Evolutionary conservation across 2,797 vertebrate species (phyloP).

Genomic region (Labroides dimidiatus): DNA sequence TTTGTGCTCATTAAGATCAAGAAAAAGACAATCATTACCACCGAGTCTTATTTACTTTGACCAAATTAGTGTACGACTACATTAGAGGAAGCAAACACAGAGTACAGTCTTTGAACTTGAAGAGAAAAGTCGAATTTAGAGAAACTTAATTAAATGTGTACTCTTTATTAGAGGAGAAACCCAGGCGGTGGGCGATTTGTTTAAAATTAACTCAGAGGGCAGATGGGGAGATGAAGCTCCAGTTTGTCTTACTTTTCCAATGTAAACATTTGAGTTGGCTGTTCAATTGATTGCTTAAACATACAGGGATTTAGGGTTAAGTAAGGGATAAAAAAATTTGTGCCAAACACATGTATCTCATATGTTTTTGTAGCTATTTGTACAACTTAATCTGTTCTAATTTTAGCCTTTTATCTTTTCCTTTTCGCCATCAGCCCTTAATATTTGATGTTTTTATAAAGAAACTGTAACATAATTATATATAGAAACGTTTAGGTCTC

Average conservation of each 20-base stretch:
- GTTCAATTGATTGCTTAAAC: constrained; percentile 39
- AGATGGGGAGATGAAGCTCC: constrained; percentile 49
- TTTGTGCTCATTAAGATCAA: constrained; percentile 79
- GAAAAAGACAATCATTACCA: constrained; percentile 73
- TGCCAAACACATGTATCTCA: background rate
- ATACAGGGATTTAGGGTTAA: constrained; percentile 35
- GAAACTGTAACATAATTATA: constrained; percentile 16
- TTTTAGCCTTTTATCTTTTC: constrained; percentile 3
- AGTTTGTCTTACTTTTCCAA: constrained; percentile 47
- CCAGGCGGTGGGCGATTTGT: constrained; percentile 53
- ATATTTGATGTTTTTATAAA: constrained; percentile 4
- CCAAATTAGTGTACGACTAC: constrained; percentile 64
- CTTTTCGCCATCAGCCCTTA: background rate
- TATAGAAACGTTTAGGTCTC: constrained; percentile 41
- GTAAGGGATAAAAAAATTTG: background rate
- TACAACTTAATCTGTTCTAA: background rate
- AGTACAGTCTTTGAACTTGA: constrained; percentile 74
- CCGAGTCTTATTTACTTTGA: constrained; percentile 70
- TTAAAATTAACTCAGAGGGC: constrained; percentile 60
- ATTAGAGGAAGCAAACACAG: constrained; percentile 54
- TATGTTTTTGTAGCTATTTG: constrained; percentile 9
- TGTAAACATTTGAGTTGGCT: constrained; percentile 47
- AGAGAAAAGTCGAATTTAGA: constrained; percentile 63
- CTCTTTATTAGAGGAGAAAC: constrained; percentile 56
- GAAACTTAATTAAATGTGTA: constrained; percentile 65